Conservation (phyloP, 1,140 invertebrate species). For the Bombus cullumanus region DNA sequence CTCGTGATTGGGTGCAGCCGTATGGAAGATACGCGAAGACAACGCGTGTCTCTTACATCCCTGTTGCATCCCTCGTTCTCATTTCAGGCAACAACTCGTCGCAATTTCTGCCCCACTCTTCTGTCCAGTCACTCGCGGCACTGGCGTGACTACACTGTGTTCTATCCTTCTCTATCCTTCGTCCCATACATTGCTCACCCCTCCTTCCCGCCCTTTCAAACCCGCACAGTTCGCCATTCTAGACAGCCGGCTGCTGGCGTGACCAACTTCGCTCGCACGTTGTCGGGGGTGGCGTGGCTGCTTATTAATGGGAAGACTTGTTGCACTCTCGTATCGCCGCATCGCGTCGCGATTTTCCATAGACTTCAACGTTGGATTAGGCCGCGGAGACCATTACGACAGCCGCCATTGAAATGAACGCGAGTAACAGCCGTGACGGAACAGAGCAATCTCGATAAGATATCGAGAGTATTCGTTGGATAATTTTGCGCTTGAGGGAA, state of each 20-base stretch:
- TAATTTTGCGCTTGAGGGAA: too few species aligned
- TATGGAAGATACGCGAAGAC: conserved; percentile 6
- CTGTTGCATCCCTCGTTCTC: conserved; percentile 30
- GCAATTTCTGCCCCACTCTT: conserved; percentile 22
- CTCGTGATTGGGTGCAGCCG: neutral
- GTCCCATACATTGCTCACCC: neutral
- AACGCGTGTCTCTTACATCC: neutral
- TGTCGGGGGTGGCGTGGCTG: conserved; percentile 1
- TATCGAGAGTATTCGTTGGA: too few species aligned
- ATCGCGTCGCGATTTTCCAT: neutral
- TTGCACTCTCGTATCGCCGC: conserved; percentile 49
- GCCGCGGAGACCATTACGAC: neutral
- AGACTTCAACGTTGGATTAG: neutral
- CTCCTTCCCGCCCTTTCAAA: conserved; percentile 7
- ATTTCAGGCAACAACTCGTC: conserved; percentile 24
- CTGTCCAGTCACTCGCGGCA: conserved; percentile 29
- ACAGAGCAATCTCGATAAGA: neutral
- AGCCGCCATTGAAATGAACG: neutral
- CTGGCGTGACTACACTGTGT: neutral
- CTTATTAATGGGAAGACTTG: conserved; percentile 64
- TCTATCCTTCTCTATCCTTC: neutral
- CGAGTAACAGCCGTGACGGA: neutral
- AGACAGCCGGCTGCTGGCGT: conserved; percentile 13
- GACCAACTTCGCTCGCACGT: conserved; percentile 41
- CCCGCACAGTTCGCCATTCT: conserved; percentile 11